These are phyloP conservation scores for Hippasteria phrygiana DNA, from an alignment of 53 echinoderm and acorn worm species.

Conservation along the genomic window DNA sequence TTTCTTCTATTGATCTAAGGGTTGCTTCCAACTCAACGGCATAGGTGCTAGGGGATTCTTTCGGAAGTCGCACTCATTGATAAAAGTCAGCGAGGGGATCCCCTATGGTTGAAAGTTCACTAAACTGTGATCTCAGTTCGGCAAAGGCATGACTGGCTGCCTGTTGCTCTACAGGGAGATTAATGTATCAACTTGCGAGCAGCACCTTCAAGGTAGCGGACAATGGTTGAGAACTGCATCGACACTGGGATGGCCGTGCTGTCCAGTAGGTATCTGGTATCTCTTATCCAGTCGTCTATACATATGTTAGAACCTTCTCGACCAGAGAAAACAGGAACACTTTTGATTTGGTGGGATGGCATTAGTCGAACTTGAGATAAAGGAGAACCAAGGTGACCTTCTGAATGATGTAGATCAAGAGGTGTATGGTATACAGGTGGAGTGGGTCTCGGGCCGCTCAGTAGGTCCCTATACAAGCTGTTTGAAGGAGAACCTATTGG, in stretches of 20 bases:
- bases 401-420: neutral
- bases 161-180: slow-evolving; percentile 15
- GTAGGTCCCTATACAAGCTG: neutral
- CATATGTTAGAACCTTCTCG: slow-evolving; percentile 21
- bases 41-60: slow-evolving; percentile 29
- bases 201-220: slow-evolving; percentile 45
- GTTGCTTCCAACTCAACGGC: slow-evolving; percentile 24
- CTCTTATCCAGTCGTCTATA: slow-evolving; percentile 51
- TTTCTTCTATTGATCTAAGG: slow-evolving; percentile 16
- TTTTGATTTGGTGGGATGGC: slow-evolving; percentile 30
- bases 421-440: neutral
- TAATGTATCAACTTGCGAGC: slow-evolving; percentile 54
- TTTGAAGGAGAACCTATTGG: neutral
- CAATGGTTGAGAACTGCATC: slow-evolving; percentile 10
- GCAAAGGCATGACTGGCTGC: slow-evolving; percentile 22
- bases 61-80: neutral
- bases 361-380: neutral
- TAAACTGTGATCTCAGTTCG: slow-evolving; percentile 49
- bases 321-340: slow-evolving; percentile 16
- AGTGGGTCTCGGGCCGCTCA: too few species aligned
- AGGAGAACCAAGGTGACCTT: neutral
- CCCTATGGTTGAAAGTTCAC: slow-evolving; percentile 17
- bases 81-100: neutral
- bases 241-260: neutral
- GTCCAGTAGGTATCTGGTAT: slow-evolving; percentile 23